phyloP scores from a whole-genome alignment of 2,888 invertebrate species.

The Drosophila merina region DNA sequence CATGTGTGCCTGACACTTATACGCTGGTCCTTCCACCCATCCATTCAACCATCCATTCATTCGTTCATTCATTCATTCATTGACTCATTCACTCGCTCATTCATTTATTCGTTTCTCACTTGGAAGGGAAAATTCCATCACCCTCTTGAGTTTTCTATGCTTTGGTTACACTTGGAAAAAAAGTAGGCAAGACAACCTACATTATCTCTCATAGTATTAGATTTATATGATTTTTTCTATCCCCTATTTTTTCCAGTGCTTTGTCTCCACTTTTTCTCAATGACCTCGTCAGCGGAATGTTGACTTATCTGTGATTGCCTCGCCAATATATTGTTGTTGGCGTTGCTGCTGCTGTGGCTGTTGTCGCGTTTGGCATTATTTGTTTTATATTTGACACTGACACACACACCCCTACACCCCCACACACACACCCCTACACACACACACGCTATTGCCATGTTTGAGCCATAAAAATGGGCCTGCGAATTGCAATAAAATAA shows the following conservation, averaged over 20 bases:
- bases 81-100: conserved; percentile 20
- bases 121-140: not conserved
- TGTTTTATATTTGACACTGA: conserved; percentile 73
- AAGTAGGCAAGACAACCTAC: not conserved
- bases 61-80: conserved; percentile 4
- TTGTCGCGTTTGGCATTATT: conserved; percentile 60
- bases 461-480: conserved; percentile 63
- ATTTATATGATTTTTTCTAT: not conserved
- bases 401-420: conserved; percentile 18
- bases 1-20: conserved; percentile 36
- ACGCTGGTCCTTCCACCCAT: conserved; percentile 23
- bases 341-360: conserved; percentile 33
- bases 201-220: not conserved
- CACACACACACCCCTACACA: conserved; percentile 8
- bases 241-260: not conserved
- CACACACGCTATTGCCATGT: conserved; percentile 9
- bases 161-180: not conserved
- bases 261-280: conserved; percentile 16
- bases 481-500: conserved; percentile 73
- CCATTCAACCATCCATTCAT: not conserved
- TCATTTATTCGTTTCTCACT: conserved; percentile 5
- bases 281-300: conserved; percentile 61
- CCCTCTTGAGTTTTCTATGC: not conserved
- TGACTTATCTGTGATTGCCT: conserved; percentile 70
- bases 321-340: conserved; percentile 34